Evolutionary conservation across 2,113 vertebrate species (phyloP).

Genomic region (Antigone vipio): DNA sequence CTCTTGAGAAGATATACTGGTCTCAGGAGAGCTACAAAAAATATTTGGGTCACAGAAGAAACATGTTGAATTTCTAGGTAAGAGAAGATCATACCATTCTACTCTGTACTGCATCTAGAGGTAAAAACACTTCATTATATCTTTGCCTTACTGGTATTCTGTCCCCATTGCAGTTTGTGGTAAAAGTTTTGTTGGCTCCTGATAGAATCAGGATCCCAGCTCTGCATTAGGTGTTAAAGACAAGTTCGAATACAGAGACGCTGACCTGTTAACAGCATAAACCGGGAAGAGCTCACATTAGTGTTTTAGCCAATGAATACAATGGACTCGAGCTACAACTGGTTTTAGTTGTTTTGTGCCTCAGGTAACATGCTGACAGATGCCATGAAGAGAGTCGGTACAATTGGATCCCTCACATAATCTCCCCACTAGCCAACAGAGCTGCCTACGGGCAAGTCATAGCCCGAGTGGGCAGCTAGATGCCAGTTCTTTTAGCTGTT

Average conservation of each 20-base stretch:
- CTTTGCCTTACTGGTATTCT: not conserved
- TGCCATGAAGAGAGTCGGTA: not conserved
- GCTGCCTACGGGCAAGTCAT: not conserved
- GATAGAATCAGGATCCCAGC: not conserved
- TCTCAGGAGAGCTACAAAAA: not conserved
- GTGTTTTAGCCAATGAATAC: not conserved
- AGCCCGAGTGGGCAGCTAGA: not conserved
- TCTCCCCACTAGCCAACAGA: not conserved
- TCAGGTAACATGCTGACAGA: not conserved
- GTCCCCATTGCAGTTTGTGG: not conserved
- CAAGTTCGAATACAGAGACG: not conserved
- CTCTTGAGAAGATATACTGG: not conserved
- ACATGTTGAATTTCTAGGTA: not conserved
- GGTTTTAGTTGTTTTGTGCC: not conserved
- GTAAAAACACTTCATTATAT: not conserved
- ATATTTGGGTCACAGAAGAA: not conserved
- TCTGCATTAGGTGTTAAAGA: not conserved
- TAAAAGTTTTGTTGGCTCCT: not conserved
- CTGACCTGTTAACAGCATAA: not conserved
- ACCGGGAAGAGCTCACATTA: not conserved
- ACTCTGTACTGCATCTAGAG: not conserved
- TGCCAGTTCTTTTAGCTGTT: not conserved
- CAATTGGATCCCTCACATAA: fast-evolving
- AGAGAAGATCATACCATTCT: not conserved
- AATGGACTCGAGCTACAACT: not conserved